A percentile compares a stretch with the other conserved stretches of the same genome.
These are phyloP conservation scores for Nemotelus pantherinus DNA, from an alignment of 2,888 invertebrate genomes.

Conservation along the genomic window DNA sequence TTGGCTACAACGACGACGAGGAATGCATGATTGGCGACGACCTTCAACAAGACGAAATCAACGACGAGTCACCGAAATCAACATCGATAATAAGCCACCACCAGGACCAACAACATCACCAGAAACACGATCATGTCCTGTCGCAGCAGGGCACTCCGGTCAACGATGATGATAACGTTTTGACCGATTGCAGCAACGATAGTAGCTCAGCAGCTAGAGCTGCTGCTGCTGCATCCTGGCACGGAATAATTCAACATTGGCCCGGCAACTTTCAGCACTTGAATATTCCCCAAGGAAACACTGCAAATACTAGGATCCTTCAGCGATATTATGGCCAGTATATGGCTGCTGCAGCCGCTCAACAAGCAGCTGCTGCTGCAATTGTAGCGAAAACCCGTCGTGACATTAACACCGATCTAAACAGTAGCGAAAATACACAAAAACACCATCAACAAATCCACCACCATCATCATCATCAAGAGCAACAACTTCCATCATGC, in stretches of 20 bases:
- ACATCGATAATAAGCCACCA: conserved; percentile 4
- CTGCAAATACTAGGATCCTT: conserved; percentile 60
- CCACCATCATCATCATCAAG: conserved; percentile 3
- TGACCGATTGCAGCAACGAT: conserved; percentile 10
- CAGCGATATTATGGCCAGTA: conserved; percentile 63
- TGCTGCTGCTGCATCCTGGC: conserved; percentile 50
- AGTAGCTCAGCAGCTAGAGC: conserved; percentile 18
- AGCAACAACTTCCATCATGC: background rate
- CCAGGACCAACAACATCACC: conserved; percentile 41
- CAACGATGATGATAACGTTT: background rate
- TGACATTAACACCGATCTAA: background rate
- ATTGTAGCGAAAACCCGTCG: background rate
- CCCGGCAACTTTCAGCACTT: conserved; percentile 52
- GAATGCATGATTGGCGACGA: conserved; percentile 22
- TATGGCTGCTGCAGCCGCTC: conserved; percentile 61
- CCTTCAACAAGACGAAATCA: background rate
- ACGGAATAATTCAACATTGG: conserved; percentile 55
- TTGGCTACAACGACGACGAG: conserved; percentile 33
- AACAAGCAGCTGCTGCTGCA: conserved; percentile 52
- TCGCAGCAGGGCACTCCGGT: conserved; percentile 18
- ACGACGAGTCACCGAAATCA: background rate
- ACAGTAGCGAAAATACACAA: background rate
- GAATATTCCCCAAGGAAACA: conserved; percentile 42
- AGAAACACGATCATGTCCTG: conserved; percentile 43
- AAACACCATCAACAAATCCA: background rate